These are phyloP conservation scores for Vulpes lagopus DNA, from an alignment of 2,113 vertebrate genomes.

Conservation along the genomic window DNA sequence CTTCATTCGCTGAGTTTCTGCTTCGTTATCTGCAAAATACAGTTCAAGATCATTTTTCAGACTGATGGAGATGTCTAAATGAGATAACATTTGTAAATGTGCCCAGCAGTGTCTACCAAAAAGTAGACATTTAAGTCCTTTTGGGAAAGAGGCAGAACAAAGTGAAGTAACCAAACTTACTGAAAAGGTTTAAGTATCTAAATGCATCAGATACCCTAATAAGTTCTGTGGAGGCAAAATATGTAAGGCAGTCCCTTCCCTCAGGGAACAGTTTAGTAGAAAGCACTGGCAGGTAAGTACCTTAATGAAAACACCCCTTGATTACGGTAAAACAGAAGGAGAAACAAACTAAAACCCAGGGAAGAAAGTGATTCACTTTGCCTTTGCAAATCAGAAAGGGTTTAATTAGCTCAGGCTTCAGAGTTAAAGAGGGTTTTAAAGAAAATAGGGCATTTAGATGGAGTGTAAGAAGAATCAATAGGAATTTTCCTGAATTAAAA, in stretches of 20 bases:
- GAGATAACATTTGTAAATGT: not conserved
- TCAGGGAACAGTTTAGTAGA: not conserved
- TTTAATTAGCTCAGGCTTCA: not conserved
- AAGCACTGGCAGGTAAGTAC: not conserved
- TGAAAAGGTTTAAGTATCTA: constrained; percentile 15
- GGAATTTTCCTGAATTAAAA: not conserved
- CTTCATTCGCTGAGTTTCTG: not conserved
- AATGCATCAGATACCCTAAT: not conserved
- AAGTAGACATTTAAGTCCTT: not conserved
- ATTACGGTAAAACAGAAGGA: not conserved
- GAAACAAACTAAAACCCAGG: not conserved
- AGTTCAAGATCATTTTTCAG: not conserved
- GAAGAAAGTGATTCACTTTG: not conserved
- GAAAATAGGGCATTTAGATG: not conserved
- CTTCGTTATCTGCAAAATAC: not conserved
- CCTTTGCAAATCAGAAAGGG: not conserved
- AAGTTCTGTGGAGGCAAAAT: not conserved
- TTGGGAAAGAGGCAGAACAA: not conserved
- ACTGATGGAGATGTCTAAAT: not conserved
- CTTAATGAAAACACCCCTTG: not conserved
- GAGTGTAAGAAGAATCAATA: not conserved
- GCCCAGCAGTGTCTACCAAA: not conserved
- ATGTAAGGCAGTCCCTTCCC: not conserved
- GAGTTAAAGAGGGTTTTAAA: not conserved
- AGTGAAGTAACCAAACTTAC: not conserved